Conservation (phyloP, 2,113 vertebrate genomes). For the Python bivittatus region DNA sequence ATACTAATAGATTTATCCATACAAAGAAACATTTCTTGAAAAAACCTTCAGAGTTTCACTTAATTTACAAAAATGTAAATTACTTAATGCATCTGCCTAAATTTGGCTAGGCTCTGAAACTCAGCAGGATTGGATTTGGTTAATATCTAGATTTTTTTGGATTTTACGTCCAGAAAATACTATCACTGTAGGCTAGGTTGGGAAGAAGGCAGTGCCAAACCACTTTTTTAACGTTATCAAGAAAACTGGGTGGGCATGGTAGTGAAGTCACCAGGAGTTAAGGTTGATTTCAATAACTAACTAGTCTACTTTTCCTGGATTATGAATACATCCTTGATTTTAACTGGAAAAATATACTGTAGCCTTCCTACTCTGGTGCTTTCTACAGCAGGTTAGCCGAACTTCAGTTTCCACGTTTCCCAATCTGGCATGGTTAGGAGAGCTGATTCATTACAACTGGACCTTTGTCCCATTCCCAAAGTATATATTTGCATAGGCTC, state of each 20-base stretch:
- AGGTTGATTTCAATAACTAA: no score
- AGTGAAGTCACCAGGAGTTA: no score
- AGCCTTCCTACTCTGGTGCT: not conserved
- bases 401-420: not conserved
- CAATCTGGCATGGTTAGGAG: not conserved
- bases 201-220: not conserved
- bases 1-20: not conserved
- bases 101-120: not conserved
- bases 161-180: not conserved
- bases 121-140: not conserved
- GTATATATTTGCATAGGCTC: not conserved
- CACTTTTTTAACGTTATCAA: not conserved
- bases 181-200: not conserved
- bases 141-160: not conserved
- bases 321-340: not conserved
- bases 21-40: not conserved
- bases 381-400: not conserved
- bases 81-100: not conserved
- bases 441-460: not conserved
- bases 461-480: not conserved
- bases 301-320: no score
- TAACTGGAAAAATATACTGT: not conserved
- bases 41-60: not conserved
- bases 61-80: not conserved
- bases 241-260: no score